Evolutionary conservation across 1,140 invertebrate genomes (phyloP), one percentile per base, ranked within the genome.

Genomic region (Drosophila simulans): DNA sequence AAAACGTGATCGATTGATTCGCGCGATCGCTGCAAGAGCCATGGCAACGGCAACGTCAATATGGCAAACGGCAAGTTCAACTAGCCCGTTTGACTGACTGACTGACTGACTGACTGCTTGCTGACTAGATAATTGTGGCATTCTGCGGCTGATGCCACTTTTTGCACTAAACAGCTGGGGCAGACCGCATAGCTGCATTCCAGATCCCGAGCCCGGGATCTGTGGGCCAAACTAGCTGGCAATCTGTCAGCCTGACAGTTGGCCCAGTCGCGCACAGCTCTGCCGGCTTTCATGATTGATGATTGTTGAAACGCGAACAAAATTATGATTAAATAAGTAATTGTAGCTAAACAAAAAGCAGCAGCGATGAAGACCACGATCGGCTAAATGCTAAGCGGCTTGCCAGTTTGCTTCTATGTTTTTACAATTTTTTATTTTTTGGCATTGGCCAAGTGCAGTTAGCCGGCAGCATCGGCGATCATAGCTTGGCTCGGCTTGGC

Each of bases 1-100:
- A 83, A 91, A 91, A 91, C 90, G 90, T 91, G 90, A 91, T 91
- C 90, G 90, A 91, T 91, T 91, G 90, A 91, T 91, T 91, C 86
- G 85, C 88, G 90, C 66, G 89, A 86, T 83, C 81, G 66, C 65
- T 42, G 65, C 46, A 12, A 52, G 49, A 52, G 49, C 84, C 81
- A 20, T 15, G 46, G 43, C 43, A 57, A 39, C 53, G 43, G 27
- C 27, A 31, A 31, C 31, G 31, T 31, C 31, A 31, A 45, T 54
- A 43, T 57, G 40, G 70, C 74, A 54, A 46, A 53, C 49, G 59
- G 76, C 84, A 88, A 90, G 90, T 91, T 91, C 90, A 91, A 91
- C 84, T 69, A 91, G 90, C 79, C 46, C 84, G 83, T 80, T 89
- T 86, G 83, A 86, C 90, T 91, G 84, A 91, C 88, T 90, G 80